A percentile compares a stretch with the other conserved stretches of the same genome.
Conservation (phyloP, 2,888 invertebrate species). For the Chalcosyrphus nemorum region DNA sequence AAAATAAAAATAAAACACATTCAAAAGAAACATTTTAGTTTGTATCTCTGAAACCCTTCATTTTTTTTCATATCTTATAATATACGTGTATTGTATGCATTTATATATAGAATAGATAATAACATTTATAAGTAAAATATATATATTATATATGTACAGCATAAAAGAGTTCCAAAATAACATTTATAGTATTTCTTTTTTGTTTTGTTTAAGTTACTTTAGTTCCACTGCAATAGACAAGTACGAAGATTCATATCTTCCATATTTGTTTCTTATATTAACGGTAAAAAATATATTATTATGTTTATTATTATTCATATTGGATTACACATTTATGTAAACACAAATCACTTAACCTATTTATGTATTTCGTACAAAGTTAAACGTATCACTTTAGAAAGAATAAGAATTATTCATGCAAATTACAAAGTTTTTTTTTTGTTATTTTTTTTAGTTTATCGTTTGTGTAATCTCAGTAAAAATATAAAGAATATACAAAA, state of each 20-base stretch:
- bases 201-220: conserved; percentile 67
- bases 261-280: conserved; percentile 31
- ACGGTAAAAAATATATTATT: conserved; percentile 63
- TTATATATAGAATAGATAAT: conserved; percentile 42
- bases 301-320: conserved; percentile 42
- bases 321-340: conserved; percentile 45
- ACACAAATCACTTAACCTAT: conserved; percentile 54
- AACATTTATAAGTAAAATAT: conserved; percentile 62
- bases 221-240: conserved; percentile 30
- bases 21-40: conserved; percentile 48
- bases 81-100: conserved; percentile 46
- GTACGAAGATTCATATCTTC: conserved; percentile 1
- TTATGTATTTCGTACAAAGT: conserved; percentile 47
- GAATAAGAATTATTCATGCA: conserved; percentile 33
- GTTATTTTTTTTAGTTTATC: no score
- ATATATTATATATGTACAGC: conserved; percentile 52
- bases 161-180: conserved; percentile 43
- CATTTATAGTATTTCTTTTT: conserved; percentile 58
- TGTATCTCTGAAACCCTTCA: conserved; percentile 68
- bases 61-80: conserved; percentile 54
- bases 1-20: conserved; percentile 36
- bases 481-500: conserved; percentile 34
- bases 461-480: conserved; percentile 7
- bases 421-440: conserved; percentile 12
- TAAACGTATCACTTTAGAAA: conserved; percentile 63